Evolutionary conservation across 2,113 vertebrate species (phyloP), one percentile per base, ranked within the genome.

Genomic region (Lepus europaeus): DNA sequence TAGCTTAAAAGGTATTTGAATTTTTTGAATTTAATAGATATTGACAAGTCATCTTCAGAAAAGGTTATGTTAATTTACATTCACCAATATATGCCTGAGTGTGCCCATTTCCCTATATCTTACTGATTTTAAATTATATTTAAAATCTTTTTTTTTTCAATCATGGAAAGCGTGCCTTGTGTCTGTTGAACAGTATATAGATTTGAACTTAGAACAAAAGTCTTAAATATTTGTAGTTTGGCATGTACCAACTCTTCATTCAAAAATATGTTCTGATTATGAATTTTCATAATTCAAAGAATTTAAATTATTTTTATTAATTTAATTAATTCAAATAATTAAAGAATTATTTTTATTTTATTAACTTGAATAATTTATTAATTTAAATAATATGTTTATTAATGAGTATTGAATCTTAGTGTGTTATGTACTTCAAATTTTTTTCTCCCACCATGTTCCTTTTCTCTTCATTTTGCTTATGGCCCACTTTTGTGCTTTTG

Each of bases 231-330:
- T 74, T 77, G 53, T 33, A 23, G 9, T 23, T 72, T 89, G 45
- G 16, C 17, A 0, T 59, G 25, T 93, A 95, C 95, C 87, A 92
- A 51, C 77, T 45, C 33, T 80, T 77, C 16, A 29, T 85, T 91
- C n/a, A 29, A 89, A 86, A 92, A 87, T 69, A 79, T 76, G 2
- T 56, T 87, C 19, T 2, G 6, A 45, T 91, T 29, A 70, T 59
- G 70, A 90, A 83, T 85, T 93, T 89, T 91, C 74, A 76, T 81
- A 36, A n/a, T 89, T 95, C 61, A 45, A 45, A 45, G 39, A 45
- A 45, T 45, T 45, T 45, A 6, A 45, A 45, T 45, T 45, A 45
- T 45, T 45, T 39, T 45, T 45, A 45, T 4, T 45, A 45, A 45
- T 45, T 45, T 45, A 45, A 45, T 45, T 39, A 39, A 39, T 39